These are phyloP conservation scores for Doryteuthis pealeii DNA, from an alignment of 1,140 invertebrate genomes.

Conservation along the genomic window DNA sequence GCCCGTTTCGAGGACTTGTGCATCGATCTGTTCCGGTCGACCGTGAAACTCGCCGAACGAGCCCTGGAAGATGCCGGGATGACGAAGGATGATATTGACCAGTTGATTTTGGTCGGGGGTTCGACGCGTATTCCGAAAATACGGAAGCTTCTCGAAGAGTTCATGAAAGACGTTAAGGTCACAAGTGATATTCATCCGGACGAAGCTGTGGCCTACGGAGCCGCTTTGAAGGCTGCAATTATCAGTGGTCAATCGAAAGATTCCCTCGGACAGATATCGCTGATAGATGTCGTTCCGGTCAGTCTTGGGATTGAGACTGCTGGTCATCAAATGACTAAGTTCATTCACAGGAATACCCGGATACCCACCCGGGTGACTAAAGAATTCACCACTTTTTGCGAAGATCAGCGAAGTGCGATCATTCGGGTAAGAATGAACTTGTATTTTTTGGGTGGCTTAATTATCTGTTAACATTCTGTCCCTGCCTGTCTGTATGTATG, in stretches of 20 bases:
- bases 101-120: slow-evolving; percentile 67
- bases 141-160: slow-evolving; percentile 55
- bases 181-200: slow-evolving; percentile 43
- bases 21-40: slow-evolving; percentile 81
- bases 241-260: slow-evolving; percentile 47
- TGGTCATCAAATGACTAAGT: slow-evolving; percentile 66
- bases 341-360: slow-evolving; percentile 58
- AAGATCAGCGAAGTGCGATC: not conserved
- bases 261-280: slow-evolving; percentile 43
- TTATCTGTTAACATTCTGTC: too few relatives aligned
- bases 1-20: slow-evolving; percentile 68
- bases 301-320: slow-evolving; percentile 61
- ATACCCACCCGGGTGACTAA: not conserved
- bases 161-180: slow-evolving; percentile 44
- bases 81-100: slow-evolving; percentile 61
- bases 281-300: slow-evolving; percentile 49
- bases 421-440: too few relatives aligned
- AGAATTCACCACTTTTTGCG: not conserved
- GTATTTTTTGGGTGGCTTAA: too few relatives aligned
- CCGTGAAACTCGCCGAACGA: slow-evolving; percentile 86
- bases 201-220: slow-evolving; percentile 66
- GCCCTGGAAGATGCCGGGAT: slow-evolving; percentile 57
- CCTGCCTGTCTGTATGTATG: too few relatives aligned
- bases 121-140: slow-evolving; percentile 69
- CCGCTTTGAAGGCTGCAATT: slow-evolving; percentile 63